Evolutionary conservation across 1,140 invertebrate genomes (phyloP), one percentile per base, ranked within the genome.

Genomic region (Yoshiicerus persimilis): DNA sequence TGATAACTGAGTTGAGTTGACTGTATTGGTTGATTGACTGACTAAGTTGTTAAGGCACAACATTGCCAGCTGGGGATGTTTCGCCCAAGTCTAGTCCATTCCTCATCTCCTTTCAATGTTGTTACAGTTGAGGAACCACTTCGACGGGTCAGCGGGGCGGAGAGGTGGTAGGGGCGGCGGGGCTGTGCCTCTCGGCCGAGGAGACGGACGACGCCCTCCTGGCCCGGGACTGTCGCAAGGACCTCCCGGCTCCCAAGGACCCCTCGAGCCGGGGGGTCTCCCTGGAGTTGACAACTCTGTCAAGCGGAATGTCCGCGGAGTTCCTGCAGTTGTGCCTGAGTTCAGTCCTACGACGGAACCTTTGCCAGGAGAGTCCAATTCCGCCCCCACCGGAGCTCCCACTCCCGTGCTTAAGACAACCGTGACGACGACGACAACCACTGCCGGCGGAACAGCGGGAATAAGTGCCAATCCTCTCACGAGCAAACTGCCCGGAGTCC

Each of bases 81-180:
- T n/a, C 13, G 32, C 16, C 8, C 20, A 80, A 20, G 11, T 16
- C 11, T n/a, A 23, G 23, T 39, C 23, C 25, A 25, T 85, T 85
- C 39, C 83, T 56, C 16, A 80, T 80, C 75, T 32, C n/a, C 16
- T 80, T 34, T 80, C 39, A 38, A 86, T 88, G 70, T 36, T 89
- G 23, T 90, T 77, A 38, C 88, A 89, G 87, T 87, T 87, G 88
- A 91, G 88, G 90, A 91, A 90, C 90, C 89, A 91, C 84, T 90
- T 86, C 89, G 90, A 90, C 86, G 88, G 87, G 38, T 90, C 38
- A 92, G 92, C 89, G 92, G 93, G 92, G 92, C 92, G 92, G 92
- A 92, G 91, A 94, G 94, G 92, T 94, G 94, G 94, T 94, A 95
- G 94, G 92, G 92, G 93, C 89, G 92, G 91, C 4, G 91, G 91